These are phyloP conservation scores for Clanis bilineata DNA, from an alignment of 2,888 invertebrate species.

Conservation along the genomic window DNA sequence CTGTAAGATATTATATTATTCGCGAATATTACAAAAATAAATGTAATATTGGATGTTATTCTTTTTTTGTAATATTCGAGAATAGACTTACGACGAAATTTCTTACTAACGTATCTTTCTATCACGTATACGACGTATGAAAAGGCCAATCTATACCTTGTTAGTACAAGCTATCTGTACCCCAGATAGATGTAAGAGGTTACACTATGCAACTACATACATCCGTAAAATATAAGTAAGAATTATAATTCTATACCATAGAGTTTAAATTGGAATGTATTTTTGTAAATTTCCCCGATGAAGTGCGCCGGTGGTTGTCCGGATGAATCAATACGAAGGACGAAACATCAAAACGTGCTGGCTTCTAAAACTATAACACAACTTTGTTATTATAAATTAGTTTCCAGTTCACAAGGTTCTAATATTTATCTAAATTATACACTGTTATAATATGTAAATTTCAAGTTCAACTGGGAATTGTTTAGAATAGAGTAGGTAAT, in stretches of 20 bases:
- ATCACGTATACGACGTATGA: too few relatives aligned
- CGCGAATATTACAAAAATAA: neutral
- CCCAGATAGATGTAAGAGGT: too few relatives aligned
- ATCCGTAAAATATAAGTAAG: neutral
- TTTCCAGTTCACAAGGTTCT: slow-evolving; percentile 15
- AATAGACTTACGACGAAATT: too few relatives aligned
- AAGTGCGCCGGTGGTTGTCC: slow-evolving; percentile 10
- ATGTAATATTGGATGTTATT: too few relatives aligned
- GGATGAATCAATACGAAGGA: slow-evolving; percentile 16
- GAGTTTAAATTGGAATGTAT: slow-evolving; percentile 1
- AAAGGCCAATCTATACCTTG: too few relatives aligned
- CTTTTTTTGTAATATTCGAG: too few relatives aligned
- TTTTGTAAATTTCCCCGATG: neutral
- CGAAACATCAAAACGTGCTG: slow-evolving; percentile 19
- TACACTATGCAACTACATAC: too few relatives aligned
- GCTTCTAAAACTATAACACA: slow-evolving; percentile 17
- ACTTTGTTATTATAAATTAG: slow-evolving; percentile 19
- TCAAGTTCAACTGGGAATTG: neutral
- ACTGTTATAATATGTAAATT: neutral
- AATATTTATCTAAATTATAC: slow-evolving; percentile 17
- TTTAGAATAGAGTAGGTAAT: too few relatives aligned
- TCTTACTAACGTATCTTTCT: too few relatives aligned
- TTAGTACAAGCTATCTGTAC: too few relatives aligned
- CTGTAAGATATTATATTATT: too few relatives aligned
- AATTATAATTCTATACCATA: neutral